Percentiles rank a stretch among this genome's conserved stretches.
phyloP scores from a whole-genome alignment of 2,797 vertebrate genomes.

The Tadarida brasiliensis region DNA sequence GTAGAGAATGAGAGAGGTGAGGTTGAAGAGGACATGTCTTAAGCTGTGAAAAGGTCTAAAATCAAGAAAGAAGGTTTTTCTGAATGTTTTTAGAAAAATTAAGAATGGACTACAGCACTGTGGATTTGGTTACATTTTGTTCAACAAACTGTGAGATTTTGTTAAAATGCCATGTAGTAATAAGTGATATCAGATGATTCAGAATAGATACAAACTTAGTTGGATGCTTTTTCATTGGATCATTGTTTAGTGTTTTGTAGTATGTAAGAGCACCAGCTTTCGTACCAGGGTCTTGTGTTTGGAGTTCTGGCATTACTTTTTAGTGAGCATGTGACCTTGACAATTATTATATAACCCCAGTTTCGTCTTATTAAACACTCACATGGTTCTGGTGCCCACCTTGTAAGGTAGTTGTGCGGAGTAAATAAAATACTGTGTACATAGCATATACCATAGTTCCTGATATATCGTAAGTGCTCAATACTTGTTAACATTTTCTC shows the following conservation, averaged over 20 bases:
- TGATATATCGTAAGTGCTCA: neutral
- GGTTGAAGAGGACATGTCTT: neutral
- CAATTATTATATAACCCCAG: neutral
- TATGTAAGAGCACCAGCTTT: neutral
- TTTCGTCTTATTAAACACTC: neutral
- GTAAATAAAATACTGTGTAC: neutral
- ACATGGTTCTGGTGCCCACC: neutral
- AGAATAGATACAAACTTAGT: neutral
- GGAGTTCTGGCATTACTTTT: neutral
- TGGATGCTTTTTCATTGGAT: neutral
- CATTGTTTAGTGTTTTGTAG: neutral
- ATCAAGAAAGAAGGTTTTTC: neutral
- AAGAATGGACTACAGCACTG: neutral
- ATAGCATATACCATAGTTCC: neutral
- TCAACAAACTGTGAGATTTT: neutral
- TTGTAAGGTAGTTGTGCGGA: neutral
- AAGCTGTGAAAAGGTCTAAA: neutral
- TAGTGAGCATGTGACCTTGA: neutral
- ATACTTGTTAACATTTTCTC: neutral
- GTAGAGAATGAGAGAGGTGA: neutral
- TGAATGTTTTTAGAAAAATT: constrained; percentile 37
- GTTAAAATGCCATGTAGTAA: neutral
- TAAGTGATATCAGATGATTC: neutral
- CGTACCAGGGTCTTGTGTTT: neutral
- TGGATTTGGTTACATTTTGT: constrained; percentile 42